A percentile compares a stretch with the other conserved stretches of the same genome.
Evolutionary conservation across 2,797 vertebrate genomes (phyloP).

Genomic region (Phalloptychus januarius): DNA sequence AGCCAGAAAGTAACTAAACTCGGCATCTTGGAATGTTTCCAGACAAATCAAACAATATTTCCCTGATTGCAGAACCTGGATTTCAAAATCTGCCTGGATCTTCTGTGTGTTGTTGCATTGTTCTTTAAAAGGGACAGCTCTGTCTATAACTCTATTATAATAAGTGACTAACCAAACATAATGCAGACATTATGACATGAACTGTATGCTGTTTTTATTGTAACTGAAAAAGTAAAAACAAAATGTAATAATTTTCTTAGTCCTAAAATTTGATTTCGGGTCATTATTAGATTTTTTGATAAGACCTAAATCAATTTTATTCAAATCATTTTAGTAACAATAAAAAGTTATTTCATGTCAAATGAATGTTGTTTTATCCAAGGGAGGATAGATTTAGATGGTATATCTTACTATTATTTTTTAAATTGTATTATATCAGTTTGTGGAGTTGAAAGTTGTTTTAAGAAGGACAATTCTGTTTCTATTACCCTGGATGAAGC

Average conservation of each 20-base stretch:
- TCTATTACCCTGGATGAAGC: not conserved
- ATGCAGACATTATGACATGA: too few species aligned
- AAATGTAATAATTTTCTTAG: not conserved
- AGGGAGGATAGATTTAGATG: not conserved
- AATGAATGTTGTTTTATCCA: not conserved
- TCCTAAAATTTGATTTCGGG: not conserved
- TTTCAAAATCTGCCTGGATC: constrained; percentile 20
- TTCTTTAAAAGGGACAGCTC: not conserved
- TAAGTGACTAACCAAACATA: not conserved
- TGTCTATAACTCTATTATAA: not conserved
- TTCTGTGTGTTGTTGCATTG: not conserved
- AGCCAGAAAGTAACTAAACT: not conserved
- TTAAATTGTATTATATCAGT: not conserved
- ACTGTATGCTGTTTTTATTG: not conserved
- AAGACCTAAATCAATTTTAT: not conserved
- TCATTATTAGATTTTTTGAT: not conserved
- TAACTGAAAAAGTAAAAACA: not conserved
- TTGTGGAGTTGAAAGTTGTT: not conserved
- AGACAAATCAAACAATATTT: constrained; percentile 32
- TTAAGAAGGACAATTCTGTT: not conserved
- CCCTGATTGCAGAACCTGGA: constrained; percentile 11
- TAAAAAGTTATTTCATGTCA: not conserved
- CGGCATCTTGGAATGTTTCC: constrained; percentile 19
- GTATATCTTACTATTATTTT: not conserved
- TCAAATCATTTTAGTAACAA: not conserved